Conservation (phyloP, 2,888 invertebrate genomes). For the Limnephilus auricula region DNA sequence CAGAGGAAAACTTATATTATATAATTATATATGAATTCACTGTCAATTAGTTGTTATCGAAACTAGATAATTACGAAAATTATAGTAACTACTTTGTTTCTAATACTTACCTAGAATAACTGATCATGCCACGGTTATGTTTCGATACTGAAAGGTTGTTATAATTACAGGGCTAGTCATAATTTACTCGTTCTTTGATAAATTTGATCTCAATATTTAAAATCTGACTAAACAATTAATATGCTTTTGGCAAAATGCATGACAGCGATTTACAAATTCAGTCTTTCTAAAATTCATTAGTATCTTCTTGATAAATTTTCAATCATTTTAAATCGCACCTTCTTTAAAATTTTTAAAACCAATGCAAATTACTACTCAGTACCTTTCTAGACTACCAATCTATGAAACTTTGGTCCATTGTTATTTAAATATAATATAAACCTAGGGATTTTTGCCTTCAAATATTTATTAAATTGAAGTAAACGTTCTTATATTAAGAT, state of each 20-base stretch:
- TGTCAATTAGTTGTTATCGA: not conserved
- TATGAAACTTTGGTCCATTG: not conserved
- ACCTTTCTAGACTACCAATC: not conserved
- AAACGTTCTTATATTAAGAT: not conserved
- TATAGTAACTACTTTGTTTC: not conserved
- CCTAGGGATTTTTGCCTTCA: not conserved
- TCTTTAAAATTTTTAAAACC: not conserved
- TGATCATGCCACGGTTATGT: not conserved
- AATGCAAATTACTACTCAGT: not conserved
- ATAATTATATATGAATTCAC: not conserved
- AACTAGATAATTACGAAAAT: not conserved
- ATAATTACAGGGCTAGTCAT: not conserved
- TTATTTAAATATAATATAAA: not conserved
- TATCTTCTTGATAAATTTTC: not conserved
- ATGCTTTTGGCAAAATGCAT: not conserved
- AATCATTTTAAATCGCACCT: not conserved
- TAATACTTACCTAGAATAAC: not conserved
- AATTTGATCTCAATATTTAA: not conserved
- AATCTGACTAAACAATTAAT: not conserved
- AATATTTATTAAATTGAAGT: slow-evolving; percentile 4
- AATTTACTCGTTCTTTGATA: not conserved
- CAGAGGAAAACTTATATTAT: not conserved
- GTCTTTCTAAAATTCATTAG: not conserved
- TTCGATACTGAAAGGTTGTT: not conserved
- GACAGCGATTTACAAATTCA: not conserved